Conservation (phyloP, 2,888 invertebrate genomes). For the Lottia scabra region DNA sequence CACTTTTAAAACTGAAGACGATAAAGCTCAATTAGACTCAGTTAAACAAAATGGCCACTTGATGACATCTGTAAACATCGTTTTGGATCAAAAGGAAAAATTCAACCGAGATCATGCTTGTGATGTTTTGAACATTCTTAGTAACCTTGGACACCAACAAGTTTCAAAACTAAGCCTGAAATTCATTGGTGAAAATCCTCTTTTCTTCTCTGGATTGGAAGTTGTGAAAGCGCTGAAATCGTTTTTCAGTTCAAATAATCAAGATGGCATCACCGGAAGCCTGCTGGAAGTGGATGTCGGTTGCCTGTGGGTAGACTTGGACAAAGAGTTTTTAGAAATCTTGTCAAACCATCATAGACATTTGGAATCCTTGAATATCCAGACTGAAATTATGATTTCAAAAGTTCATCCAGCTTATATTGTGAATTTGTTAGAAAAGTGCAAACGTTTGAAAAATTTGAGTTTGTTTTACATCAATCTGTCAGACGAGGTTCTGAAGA, state of each 20-base stretch:
- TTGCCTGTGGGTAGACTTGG: constrained; percentile 55
- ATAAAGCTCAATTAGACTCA: constrained; percentile 36
- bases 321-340: constrained; percentile 57
- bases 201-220: constrained; percentile 66
- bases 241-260: constrained; percentile 44
- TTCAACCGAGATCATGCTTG: constrained; percentile 56
- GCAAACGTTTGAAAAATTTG: constrained; percentile 54
- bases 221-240: constrained; percentile 51
- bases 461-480: constrained; percentile 56
- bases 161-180: constrained; percentile 35
- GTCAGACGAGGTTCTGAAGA: constrained; percentile 56
- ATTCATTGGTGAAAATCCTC: constrained; percentile 61
- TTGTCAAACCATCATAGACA: constrained; percentile 53
- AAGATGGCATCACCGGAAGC: constrained; percentile 12
- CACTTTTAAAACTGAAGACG: constrained; percentile 34
- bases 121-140: constrained; percentile 42
- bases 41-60: constrained; percentile 49
- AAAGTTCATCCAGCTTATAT: constrained; percentile 56
- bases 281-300: constrained; percentile 57
- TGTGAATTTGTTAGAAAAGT: constrained; percentile 49
- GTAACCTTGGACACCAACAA: constrained; percentile 31
- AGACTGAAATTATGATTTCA: constrained; percentile 62
- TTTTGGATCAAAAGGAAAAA: constrained; percentile 51
- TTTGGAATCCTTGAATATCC: constrained; percentile 59
- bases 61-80: constrained; percentile 48